Conservation (phyloP, 2,113 vertebrate genomes). For the Spizaetus ornatus region DNA sequence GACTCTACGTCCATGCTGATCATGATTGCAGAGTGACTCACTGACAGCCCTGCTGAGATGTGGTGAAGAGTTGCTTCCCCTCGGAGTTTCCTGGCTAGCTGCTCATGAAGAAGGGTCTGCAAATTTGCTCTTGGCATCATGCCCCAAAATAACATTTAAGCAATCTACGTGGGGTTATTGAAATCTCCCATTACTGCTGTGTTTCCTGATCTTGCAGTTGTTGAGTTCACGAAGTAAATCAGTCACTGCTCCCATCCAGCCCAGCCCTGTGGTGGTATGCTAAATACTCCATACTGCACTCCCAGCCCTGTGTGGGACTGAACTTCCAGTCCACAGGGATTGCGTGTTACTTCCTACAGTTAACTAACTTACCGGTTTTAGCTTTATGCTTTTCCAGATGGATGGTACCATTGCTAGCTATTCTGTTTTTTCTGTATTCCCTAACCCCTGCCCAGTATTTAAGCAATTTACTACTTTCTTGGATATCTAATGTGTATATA, state of each 20-base stretch:
- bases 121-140: background rate
- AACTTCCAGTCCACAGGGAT: background rate
- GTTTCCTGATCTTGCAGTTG: background rate
- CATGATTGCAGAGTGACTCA: background rate
- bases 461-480: background rate
- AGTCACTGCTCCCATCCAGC: background rate
- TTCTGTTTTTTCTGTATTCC: background rate
- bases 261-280: background rate
- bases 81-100: background rate
- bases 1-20: background rate
- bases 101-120: background rate
- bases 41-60: background rate
- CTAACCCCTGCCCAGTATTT: accelerated
- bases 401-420: background rate
- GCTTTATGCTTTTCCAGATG: background rate
- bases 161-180: background rate
- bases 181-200: background rate
- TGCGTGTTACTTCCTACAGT: background rate
- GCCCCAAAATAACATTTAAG: background rate
- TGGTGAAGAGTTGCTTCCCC: background rate
- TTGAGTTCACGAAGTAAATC: background rate
- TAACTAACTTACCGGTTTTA: background rate
- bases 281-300: background rate
- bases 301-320: background rate
- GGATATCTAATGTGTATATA: background rate